Percentiles rank a stretch among this genome's conserved stretches.
phyloP scores from a whole-genome alignment of 1,140 invertebrate genomes.

The Trichogramma pretiosum region DNA sequence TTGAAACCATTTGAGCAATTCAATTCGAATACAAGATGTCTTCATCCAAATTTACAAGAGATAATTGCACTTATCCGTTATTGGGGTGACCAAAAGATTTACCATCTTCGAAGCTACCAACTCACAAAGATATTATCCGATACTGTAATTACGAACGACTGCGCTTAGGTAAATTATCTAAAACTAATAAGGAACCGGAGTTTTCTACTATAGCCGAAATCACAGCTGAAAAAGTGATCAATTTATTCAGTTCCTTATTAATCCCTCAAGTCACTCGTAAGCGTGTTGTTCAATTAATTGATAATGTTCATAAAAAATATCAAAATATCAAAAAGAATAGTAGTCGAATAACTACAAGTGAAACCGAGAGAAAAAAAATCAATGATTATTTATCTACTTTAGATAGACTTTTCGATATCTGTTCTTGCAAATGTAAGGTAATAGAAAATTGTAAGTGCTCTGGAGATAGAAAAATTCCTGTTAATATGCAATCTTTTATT shows the following conservation, averaged over 20 bases:
- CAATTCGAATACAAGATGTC: too few relatives aligned
- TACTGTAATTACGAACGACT: neutral
- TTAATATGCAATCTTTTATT: neutral
- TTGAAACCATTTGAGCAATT: too few relatives aligned
- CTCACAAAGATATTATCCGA: neutral
- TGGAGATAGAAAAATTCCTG: neutral
- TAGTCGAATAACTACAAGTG: neutral
- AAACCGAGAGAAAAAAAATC: neutral
- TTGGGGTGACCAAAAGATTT: neutral
- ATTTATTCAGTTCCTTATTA: neutral
- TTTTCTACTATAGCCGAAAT: neutral
- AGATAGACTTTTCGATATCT: neutral
- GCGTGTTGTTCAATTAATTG: neutral
- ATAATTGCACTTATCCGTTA: neutral
- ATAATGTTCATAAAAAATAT: neutral
- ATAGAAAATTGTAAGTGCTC: neutral
- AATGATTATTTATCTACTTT: neutral
- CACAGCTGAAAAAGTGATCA: neutral
- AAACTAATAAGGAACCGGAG: neutral
- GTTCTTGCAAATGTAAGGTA: neutral
- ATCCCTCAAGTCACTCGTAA: neutral
- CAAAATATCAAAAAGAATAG: neutral
- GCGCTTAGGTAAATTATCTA: neutral
- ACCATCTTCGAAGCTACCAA: neutral
- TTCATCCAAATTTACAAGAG: neutral